Conservation (phyloP, 2,888 invertebrate species). For the Andricus quercusramuli region DNA sequence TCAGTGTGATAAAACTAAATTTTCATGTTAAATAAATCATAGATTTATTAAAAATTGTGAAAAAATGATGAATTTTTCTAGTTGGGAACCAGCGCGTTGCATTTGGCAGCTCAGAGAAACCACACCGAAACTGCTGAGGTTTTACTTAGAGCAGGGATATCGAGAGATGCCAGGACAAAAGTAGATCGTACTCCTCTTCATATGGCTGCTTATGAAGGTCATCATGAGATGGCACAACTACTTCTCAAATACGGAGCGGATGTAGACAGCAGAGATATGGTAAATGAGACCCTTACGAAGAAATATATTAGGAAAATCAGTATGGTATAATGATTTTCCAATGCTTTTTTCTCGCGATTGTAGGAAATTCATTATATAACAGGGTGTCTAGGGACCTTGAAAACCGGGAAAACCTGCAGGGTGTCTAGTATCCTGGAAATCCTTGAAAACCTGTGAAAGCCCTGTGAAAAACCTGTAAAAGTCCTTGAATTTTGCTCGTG, state of each 20-base stretch:
- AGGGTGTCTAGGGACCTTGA: too few species aligned
- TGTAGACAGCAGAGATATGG: constrained; percentile 89
- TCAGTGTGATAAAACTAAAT: too few species aligned
- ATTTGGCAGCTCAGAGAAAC: constrained; percentile 92
- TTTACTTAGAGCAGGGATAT: constrained; percentile 91
- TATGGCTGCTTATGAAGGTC: constrained; percentile 92
- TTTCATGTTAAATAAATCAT: too few species aligned
- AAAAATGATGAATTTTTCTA: constrained; percentile 71
- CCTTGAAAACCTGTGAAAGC: too few species aligned
- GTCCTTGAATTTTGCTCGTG: too few species aligned
- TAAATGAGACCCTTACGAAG: constrained; percentile 71
- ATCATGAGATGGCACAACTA: constrained; percentile 86
- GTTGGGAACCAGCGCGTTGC: constrained; percentile 94
- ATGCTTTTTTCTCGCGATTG: too few species aligned
- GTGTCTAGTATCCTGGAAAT: too few species aligned
- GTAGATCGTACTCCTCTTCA: constrained; percentile 95
- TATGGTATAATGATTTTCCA: too few species aligned
- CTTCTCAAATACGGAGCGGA: constrained; percentile 86
- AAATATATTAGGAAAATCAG: constrained; percentile 26
- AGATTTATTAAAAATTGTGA: not conserved
- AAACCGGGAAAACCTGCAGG: too few species aligned
- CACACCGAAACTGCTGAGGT: constrained; percentile 89
- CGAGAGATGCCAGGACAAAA: constrained; percentile 93
- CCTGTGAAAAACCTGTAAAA: too few species aligned
- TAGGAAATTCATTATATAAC: too few species aligned